Conservation (phyloP, 2,888 invertebrate genomes). For the Cyrtodaria siliqua region DNA sequence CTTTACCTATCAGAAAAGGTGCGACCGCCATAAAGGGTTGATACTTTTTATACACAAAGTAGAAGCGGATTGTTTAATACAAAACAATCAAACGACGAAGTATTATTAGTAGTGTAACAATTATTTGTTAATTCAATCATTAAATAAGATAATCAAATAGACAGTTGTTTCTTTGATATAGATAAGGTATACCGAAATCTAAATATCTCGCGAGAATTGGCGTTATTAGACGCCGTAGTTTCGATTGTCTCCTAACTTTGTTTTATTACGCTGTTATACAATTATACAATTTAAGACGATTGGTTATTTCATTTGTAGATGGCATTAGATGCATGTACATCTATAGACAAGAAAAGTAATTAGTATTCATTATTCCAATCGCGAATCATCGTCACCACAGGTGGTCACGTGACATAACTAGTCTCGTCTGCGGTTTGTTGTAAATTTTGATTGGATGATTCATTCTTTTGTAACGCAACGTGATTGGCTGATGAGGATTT, state of each 20-base stretch:
- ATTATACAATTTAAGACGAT: not conserved
- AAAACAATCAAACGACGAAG: not conserved
- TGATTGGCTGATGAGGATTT: no score
- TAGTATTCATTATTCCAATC: no score
- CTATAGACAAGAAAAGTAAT: no score
- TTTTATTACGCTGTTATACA: not conserved
- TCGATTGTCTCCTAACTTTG: not conserved
- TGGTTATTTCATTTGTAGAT: not conserved
- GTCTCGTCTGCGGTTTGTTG: conserved; percentile 2
- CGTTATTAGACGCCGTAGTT: no score
- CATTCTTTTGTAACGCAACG: no score
- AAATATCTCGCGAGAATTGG: conserved; percentile 23
- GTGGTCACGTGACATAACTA: conserved; percentile 21
- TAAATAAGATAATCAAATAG: conserved; percentile 57
- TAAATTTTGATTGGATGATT: not conserved
- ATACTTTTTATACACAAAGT: conserved; percentile 25
- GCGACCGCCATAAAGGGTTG: not conserved
- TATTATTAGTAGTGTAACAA: conserved; percentile 16
- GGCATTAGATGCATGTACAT: no score
- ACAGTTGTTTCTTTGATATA: conserved; percentile 39
- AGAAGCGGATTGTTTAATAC: not conserved
- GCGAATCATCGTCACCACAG: conserved; percentile 12
- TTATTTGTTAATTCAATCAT: conserved; percentile 61
- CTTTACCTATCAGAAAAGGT: no score
- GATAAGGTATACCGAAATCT: conserved; percentile 21